phyloP scores from a whole-genome alignment of 2,797 vertebrate species.

The Myiotriccus ornatus region DNA sequence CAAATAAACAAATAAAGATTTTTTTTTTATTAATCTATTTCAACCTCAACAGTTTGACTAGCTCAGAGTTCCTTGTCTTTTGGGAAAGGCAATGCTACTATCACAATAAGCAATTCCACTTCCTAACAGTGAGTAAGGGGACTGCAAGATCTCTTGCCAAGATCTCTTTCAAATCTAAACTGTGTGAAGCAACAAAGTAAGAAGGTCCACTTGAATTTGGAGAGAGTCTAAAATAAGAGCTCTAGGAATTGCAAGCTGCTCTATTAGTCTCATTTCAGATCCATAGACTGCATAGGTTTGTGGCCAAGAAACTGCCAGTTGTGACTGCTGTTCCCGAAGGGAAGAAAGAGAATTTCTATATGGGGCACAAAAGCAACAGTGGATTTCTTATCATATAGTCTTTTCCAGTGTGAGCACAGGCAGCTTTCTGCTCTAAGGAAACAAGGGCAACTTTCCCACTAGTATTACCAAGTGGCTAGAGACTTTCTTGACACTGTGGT shows the following conservation, averaged over 20 bases:
- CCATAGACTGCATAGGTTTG: neutral
- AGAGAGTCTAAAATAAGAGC: neutral
- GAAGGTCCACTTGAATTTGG: constrained; percentile 8
- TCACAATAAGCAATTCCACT: neutral
- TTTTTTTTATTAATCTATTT: neutral
- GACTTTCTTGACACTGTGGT: neutral
- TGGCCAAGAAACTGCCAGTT: constrained; percentile 11
- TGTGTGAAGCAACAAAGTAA: neutral
- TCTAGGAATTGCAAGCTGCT: neutral
- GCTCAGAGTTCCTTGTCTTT: neutral
- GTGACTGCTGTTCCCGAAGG: constrained; percentile 38
- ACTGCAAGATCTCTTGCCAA: neutral
- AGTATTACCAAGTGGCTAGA: neutral
- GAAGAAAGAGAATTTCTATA: constrained; percentile 24
- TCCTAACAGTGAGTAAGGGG: neutral
- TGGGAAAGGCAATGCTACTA: neutral
- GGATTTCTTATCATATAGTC: constrained; percentile 21
- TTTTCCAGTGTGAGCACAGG: neutral
- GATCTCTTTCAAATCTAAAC: constrained; percentile 8
- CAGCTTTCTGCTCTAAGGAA: constrained; percentile 11
- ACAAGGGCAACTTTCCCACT: neutral
- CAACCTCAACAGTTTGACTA: neutral
- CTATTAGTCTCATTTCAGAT: neutral
- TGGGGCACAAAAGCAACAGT: constrained; percentile 17
- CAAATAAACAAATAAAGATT: neutral